phyloP scores from a whole-genome alignment of 1,140 invertebrate genomes.

The Asbolus verrucosus region DNA sequence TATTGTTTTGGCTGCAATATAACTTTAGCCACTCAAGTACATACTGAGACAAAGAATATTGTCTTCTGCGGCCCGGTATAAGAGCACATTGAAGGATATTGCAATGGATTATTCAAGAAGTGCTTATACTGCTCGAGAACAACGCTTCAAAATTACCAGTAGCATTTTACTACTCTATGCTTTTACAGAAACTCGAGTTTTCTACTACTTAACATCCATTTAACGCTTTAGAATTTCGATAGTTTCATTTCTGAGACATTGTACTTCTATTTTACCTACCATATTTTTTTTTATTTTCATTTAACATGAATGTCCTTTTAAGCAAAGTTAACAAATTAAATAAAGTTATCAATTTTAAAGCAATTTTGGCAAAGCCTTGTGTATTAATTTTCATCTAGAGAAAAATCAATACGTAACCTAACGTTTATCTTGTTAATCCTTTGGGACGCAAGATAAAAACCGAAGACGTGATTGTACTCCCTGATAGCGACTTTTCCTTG shows the following conservation, averaged over 20 bases:
- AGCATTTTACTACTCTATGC: slow-evolving; percentile 42
- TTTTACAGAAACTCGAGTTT: slow-evolving; percentile 27
- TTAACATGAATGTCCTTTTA: too few species aligned
- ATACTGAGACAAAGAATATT: slow-evolving; percentile 48
- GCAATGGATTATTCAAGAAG: slow-evolving; percentile 53
- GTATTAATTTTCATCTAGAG: slow-evolving; percentile 26
- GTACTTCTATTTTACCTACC: background rate
- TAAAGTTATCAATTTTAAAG: slow-evolving; percentile 9
- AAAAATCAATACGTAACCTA: slow-evolving; percentile 43
- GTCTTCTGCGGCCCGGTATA: slow-evolving; percentile 46
- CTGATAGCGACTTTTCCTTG: slow-evolving; percentile 35
- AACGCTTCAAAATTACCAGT: slow-evolving; percentile 41
- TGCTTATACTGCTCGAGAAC: slow-evolving; percentile 45
- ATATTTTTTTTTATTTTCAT: background rate
- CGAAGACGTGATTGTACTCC: slow-evolving; percentile 39
- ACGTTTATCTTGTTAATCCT: slow-evolving; percentile 37
- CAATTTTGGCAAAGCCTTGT: background rate
- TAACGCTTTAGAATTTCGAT: slow-evolving; percentile 33
- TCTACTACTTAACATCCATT: slow-evolving; percentile 39
- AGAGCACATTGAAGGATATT: slow-evolving; percentile 45
- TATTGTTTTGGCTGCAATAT: slow-evolving; percentile 48
- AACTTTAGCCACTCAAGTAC: slow-evolving; percentile 48
- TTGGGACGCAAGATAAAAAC: slow-evolving; percentile 43
- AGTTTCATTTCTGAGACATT: slow-evolving; percentile 15
- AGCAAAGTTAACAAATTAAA: slow-evolving; percentile 13